Conservation (phyloP, 35 echinoderm and acorn worm species). For the Heliocidaris tuberculata region DNA sequence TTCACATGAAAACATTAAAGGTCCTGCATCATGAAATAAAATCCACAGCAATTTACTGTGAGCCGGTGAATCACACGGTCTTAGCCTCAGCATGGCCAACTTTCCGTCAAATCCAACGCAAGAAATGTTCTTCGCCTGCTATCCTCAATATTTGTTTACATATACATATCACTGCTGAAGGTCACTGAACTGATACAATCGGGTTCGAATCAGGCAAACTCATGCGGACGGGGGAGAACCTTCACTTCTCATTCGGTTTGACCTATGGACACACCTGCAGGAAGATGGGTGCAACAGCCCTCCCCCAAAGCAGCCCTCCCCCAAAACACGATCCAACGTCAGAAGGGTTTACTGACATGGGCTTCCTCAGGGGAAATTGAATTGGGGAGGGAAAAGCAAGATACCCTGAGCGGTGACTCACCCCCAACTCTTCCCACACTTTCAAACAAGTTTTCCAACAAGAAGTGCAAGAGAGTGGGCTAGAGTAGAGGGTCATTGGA, state of each 20-base stretch:
- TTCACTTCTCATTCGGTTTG: neutral
- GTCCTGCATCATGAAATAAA: neutral
- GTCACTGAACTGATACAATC: neutral
- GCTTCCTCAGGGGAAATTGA: conserved; percentile 1
- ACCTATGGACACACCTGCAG: neutral
- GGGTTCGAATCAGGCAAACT: neutral
- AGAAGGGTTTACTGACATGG: neutral
- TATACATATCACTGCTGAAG: neutral
- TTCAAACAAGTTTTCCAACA: neutral
- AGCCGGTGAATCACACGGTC: neutral
- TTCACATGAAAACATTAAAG: neutral
- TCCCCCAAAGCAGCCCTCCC: neutral
- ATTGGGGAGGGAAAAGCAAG: neutral
- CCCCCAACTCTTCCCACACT: neutral
- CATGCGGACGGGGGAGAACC: neutral
- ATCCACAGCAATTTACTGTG: neutral
- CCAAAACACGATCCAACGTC: neutral
- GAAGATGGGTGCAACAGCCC: neutral
- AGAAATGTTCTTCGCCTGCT: neutral
- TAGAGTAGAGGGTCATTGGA: neutral
- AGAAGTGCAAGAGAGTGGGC: neutral
- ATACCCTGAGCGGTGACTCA: neutral
- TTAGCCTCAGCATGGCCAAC: neutral
- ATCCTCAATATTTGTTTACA: neutral
- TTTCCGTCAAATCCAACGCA: neutral